phyloP scores from a whole-genome alignment of 2,113 vertebrate genomes.

The Poeciliopsis occidentalis region DNA sequence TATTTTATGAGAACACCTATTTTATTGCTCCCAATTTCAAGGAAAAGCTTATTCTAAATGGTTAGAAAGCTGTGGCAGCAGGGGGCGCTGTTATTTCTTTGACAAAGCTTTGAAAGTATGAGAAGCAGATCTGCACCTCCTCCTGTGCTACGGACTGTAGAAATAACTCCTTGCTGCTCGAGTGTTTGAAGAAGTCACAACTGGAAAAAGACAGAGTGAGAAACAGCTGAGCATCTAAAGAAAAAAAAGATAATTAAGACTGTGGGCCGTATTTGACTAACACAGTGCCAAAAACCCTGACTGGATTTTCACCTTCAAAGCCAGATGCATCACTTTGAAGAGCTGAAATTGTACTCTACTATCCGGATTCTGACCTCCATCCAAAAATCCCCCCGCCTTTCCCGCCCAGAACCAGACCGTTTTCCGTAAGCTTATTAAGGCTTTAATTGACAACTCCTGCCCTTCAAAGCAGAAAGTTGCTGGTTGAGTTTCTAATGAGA shows the following conservation, averaged over 20 bases:
- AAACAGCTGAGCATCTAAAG: conserved; percentile 9
- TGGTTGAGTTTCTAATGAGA: conserved; percentile 66
- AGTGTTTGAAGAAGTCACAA: neutral
- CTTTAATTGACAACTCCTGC: conserved; percentile 71
- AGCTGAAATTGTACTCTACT: conserved; percentile 63
- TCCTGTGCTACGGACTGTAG: conserved; percentile 23
- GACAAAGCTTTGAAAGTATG: conserved; percentile 45
- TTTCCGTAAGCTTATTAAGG: conserved; percentile 67
- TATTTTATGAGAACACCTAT: neutral
- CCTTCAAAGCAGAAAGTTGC: conserved; percentile 68
- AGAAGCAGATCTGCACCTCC: conserved; percentile 20
- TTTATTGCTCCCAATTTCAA: neutral
- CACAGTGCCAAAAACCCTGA: conserved; percentile 63
- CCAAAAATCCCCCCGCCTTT: conserved; percentile 44
- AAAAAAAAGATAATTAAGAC: conserved; percentile 3
- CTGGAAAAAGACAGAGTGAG: neutral
- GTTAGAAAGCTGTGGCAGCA: conserved; percentile 62
- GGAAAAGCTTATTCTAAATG: neutral
- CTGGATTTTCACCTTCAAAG: conserved; percentile 82
- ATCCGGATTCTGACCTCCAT: conserved; percentile 59
- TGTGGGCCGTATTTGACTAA: conserved; percentile 43
- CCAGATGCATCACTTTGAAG: conserved; percentile 78
- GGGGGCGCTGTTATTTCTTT: conserved; percentile 81
- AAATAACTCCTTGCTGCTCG: conserved; percentile 34
- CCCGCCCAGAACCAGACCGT: conserved; percentile 34